A percentile compares a stretch with the other conserved stretches of the same genome.
Evolutionary conservation across 2,888 invertebrate genomes (phyloP).

Genomic region (Caradrina clavipalpis): DNA sequence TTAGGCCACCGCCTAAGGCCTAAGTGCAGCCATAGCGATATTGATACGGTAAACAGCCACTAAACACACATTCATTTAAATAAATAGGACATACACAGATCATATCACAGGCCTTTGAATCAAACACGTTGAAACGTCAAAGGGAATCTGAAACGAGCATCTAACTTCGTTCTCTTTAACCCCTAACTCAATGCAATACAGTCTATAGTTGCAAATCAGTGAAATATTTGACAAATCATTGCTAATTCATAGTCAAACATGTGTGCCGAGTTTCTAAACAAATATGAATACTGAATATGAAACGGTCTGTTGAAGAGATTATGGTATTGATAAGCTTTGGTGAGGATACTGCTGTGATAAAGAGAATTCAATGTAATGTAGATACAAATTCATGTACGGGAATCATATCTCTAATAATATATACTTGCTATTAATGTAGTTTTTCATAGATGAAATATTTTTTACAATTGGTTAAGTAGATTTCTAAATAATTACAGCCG

Average conservation of each 20-base stretch:
- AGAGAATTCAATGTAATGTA: background rate
- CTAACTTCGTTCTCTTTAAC: background rate
- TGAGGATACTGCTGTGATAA: background rate
- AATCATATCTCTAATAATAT: too few species aligned
- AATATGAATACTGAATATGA: slow-evolving; percentile 53
- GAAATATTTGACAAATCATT: slow-evolving; percentile 50
- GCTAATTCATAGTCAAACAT: slow-evolving; percentile 60
- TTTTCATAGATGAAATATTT: too few species aligned
- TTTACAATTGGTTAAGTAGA: too few species aligned
- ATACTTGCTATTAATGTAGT: too few species aligned
- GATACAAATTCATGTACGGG: background rate
- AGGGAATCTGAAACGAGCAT: slow-evolving; percentile 48
- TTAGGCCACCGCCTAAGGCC: too few species aligned
- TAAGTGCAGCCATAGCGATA: background rate
- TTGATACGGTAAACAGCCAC: background rate
- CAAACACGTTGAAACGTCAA: slow-evolving; percentile 54
- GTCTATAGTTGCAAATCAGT: background rate
- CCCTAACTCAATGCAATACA: slow-evolving; percentile 17
- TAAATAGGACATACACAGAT: slow-evolving; percentile 36
- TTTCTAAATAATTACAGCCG: too few species aligned
- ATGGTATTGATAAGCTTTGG: slow-evolving; percentile 25
- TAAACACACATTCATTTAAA: slow-evolving; percentile 31
- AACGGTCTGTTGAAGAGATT: slow-evolving; percentile 36
- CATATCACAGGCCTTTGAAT: slow-evolving; percentile 60
- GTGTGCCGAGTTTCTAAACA: slow-evolving; percentile 50